These are phyloP conservation scores for Ranitomeya variabilis DNA, from an alignment of 2,113 vertebrate genomes.

Conservation along the genomic window DNA sequence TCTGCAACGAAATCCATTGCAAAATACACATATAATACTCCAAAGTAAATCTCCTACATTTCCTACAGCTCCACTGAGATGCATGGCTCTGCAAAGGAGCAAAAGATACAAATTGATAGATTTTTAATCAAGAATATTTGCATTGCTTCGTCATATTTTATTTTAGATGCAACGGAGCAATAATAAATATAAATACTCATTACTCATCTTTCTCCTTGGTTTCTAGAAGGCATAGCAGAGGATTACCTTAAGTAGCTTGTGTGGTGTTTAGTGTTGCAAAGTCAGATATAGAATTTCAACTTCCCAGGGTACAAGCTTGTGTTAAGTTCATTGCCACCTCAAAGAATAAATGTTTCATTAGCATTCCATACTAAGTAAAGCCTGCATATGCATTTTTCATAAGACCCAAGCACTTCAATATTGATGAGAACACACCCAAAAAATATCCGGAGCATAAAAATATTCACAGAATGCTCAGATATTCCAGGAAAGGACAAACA, in stretches of 20 bases:
- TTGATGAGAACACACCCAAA: not conserved
- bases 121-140: too few relatives aligned
- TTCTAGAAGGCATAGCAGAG: conserved; percentile 11
- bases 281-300: not conserved
- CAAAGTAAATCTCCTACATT: too few relatives aligned
- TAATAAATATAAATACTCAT: too few relatives aligned
- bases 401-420: not conserved
- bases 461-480: not conserved
- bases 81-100: too few relatives aligned
- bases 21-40: too few relatives aligned
- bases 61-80: too few relatives aligned
- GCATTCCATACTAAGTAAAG: not conserved
- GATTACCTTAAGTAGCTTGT: not conserved
- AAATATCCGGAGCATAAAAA: not conserved
- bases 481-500: not conserved
- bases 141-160: too few relatives aligned
- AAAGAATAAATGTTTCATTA: conserved; percentile 31
- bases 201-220: not conserved
- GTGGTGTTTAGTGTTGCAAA: not conserved
- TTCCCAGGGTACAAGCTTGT: not conserved
- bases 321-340: not conserved
- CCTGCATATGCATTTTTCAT: not conserved
- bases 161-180: too few relatives aligned
- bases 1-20: too few relatives aligned
- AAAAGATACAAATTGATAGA: too few relatives aligned